Percentiles rank a stretch among this genome's conserved stretches.
These are phyloP conservation scores for Oreonectes daqikongensis DNA, from an alignment of 2,797 vertebrate species.

Conservation along the genomic window DNA sequence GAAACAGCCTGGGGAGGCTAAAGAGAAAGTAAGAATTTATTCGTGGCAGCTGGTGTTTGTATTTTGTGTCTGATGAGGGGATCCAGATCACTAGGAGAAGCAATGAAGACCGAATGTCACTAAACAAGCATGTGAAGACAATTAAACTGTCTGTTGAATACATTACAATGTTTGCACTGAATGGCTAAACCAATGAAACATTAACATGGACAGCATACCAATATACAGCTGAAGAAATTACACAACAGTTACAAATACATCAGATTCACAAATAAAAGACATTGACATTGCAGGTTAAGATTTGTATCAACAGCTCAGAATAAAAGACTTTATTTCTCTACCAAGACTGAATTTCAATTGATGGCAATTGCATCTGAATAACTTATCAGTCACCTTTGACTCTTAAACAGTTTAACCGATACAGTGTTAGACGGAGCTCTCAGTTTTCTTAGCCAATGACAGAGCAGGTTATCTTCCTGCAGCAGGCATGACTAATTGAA, in stretches of 20 bases:
- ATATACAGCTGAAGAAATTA: constrained; percentile 1
- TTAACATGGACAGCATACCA: constrained; percentile 43
- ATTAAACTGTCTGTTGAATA: constrained; percentile 50
- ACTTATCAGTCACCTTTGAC: constrained; percentile 62
- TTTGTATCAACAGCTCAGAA: constrained; percentile 5
- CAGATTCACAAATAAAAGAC: constrained; percentile 1
- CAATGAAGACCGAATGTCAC: not conserved
- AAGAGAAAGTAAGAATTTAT: constrained; percentile 27
- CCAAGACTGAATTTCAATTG: not conserved
- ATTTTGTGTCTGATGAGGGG: constrained; percentile 6
- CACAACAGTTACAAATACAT: not conserved
- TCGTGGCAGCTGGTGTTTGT: constrained; percentile 46
- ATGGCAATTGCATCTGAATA: constrained; percentile 48
- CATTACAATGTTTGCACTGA: constrained; percentile 50
- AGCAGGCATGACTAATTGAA: constrained; percentile 74
- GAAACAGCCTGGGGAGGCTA: constrained; percentile 15
- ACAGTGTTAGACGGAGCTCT: constrained; percentile 44
- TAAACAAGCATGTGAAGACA: constrained; percentile 19
- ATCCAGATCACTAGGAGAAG: constrained; percentile 4
- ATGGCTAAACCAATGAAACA: constrained; percentile 53
- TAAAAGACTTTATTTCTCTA: not conserved
- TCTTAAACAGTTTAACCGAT: constrained; percentile 60
- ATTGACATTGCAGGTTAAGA: not conserved
- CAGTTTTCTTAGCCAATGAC: constrained; percentile 67
- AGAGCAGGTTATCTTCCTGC: constrained; percentile 69